A percentile compares a stretch with the other conserved stretches of the same genome.
phyloP scores from a whole-genome alignment of 2,113 vertebrate species.

The Callaeas wilsoni region DNA sequence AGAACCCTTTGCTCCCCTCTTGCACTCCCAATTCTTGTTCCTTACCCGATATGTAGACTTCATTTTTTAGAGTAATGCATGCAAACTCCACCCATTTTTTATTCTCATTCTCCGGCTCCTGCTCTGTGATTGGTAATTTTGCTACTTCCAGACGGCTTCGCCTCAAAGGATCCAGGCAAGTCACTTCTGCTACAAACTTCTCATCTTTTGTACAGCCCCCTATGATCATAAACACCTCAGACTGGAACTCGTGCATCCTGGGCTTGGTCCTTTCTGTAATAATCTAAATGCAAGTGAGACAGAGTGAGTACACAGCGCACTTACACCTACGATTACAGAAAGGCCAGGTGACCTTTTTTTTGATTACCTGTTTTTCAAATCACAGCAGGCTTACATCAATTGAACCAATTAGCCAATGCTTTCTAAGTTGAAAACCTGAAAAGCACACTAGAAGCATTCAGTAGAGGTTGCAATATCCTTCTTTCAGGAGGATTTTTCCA shows the following conservation, averaged over 20 bases:
- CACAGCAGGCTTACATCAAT: not conserved
- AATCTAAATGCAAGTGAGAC: constrained; percentile 74
- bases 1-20: not conserved
- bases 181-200: constrained; percentile 92
- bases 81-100: constrained; percentile 98
- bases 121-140: constrained; percentile 86
- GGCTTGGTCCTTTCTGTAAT: constrained; percentile 95
- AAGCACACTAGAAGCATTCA: not conserved
- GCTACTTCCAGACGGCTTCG: constrained; percentile 96
- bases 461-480: not conserved
- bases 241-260: constrained; percentile 88
- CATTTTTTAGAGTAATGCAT: constrained; percentile 91
- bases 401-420: not conserved
- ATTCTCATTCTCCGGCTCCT: constrained; percentile 84
- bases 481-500: not conserved
- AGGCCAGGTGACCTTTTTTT: not conserved
- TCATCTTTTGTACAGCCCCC: constrained; percentile 97
- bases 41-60: constrained; percentile 97
- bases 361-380: not conserved
- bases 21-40: not conserved
- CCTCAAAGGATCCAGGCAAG: constrained; percentile 92
- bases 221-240: constrained; percentile 96
- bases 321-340: not conserved
- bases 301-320: not conserved
- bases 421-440: not conserved